Percentiles rank a stretch among this genome's conserved stretches.
These are phyloP conservation scores for Bhutanitis thaidina DNA, from an alignment of 2,888 invertebrate genomes.

Conservation along the genomic window DNA sequence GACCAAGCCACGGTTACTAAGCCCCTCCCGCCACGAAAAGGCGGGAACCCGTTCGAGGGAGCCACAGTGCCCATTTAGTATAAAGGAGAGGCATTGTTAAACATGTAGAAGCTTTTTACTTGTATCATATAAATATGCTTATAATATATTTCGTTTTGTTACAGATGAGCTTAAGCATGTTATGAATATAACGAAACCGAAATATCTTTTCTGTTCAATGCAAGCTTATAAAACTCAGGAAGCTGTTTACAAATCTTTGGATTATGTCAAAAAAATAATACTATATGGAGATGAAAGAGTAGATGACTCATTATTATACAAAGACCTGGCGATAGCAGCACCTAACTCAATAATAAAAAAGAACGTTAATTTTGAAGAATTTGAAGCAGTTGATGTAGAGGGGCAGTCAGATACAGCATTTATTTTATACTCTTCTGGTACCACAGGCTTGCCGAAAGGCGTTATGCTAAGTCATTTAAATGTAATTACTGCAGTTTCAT, in stretches of 20 bases:
- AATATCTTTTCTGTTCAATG: conserved; percentile 24
- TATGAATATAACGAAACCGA: conserved; percentile 26
- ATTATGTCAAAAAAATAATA: conserved; percentile 25
- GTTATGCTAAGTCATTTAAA: conserved; percentile 37
- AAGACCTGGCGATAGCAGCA: conserved; percentile 18
- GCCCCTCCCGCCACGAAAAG: no score
- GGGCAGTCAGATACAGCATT: conserved; percentile 27
- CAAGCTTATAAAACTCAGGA: conserved; percentile 18
- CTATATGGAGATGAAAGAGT: conserved; percentile 23
- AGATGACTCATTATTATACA: conserved; percentile 17
- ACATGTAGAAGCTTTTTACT: no score
- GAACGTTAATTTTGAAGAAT: conserved; percentile 23
- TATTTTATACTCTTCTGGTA: conserved; percentile 38
- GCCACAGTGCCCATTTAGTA: no score
- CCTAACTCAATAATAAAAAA: conserved; percentile 1
- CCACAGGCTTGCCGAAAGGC: conserved; percentile 39
- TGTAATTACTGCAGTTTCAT: conserved; percentile 2
- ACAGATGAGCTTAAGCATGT: conserved; percentile 30
- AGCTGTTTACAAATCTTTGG: conserved; percentile 17
- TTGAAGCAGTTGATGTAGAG: conserved; percentile 25
- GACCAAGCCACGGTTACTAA: no score
- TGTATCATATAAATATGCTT: no score
- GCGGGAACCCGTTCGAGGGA: no score
- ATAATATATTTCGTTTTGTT: no score
- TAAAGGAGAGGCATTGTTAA: not conserved